Percentiles rank a stretch among this genome's conserved stretches.
Conservation (phyloP, 2,888 invertebrate genomes). For the Heliothis peltigera region DNA sequence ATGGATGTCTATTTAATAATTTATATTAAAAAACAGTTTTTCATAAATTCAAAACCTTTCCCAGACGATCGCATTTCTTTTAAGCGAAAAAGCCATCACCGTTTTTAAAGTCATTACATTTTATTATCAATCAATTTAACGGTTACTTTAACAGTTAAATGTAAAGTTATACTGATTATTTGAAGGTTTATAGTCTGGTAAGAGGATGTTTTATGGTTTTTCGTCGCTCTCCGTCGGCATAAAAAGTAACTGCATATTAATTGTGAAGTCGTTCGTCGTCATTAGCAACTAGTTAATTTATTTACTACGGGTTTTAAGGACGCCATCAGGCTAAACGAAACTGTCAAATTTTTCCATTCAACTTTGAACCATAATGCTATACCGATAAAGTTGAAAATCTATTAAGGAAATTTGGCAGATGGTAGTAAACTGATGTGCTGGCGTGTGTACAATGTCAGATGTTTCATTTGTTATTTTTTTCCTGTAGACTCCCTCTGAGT, state of each 20-base stretch:
- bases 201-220: slow-evolving; percentile 6
- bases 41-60: slow-evolving; percentile 1
- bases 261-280: neutral
- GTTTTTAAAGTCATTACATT: slow-evolving; percentile 24
- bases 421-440: too few species aligned
- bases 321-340: too few species aligned
- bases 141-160: slow-evolving; percentile 26
- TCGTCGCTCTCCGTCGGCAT: neutral
- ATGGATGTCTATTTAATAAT: too few species aligned
- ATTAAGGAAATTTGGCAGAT: too few species aligned
- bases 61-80: neutral
- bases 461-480: too few species aligned
- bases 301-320: neutral
- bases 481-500: too few species aligned
- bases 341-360: too few species aligned
- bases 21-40: neutral
- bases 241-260: slow-evolving; percentile 10
- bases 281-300: neutral
- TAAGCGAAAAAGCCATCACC: slow-evolving; percentile 11
- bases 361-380: too few species aligned
- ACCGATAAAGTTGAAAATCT: too few species aligned
- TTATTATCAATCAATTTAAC: slow-evolving; percentile 38
- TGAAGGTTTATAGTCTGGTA: slow-evolving; percentile 33
- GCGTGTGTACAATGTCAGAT: too few species aligned
- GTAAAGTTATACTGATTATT: slow-evolving; percentile 34